phyloP scores from a whole-genome alignment of 2,113 vertebrate species.

The Conger conger region DNA sequence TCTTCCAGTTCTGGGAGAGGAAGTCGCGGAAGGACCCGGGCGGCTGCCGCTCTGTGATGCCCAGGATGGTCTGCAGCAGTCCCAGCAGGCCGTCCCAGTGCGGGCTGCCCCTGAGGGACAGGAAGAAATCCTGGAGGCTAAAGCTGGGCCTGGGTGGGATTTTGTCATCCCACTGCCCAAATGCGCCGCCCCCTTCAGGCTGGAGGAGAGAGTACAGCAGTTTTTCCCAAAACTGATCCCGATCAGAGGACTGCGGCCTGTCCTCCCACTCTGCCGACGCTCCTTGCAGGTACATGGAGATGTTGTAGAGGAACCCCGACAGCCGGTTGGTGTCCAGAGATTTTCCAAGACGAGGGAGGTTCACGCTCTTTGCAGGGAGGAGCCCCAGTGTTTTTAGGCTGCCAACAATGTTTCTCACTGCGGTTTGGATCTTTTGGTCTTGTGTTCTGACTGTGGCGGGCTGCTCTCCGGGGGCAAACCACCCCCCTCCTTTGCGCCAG shows the following conservation, averaged over 20 bases:
- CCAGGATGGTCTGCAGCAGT: constrained; percentile 73
- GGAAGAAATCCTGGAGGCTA: constrained; percentile 77
- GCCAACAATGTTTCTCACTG: constrained; percentile 65
- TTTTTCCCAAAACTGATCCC: constrained; percentile 71
- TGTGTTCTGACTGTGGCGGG: constrained; percentile 37
- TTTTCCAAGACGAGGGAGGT: constrained; percentile 58
- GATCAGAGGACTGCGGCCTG: constrained; percentile 39
- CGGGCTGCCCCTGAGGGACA: constrained; percentile 80
- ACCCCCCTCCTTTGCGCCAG: constrained; percentile 54
- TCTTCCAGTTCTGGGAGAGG: constrained; percentile 81
- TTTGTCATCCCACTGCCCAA: constrained; percentile 63
- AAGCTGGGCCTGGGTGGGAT: constrained; percentile 71
- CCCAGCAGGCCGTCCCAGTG: constrained; percentile 81
- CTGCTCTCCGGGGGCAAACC: constrained; percentile 43
- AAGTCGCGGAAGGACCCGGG: constrained; percentile 69
- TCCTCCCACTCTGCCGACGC: constrained; percentile 71
- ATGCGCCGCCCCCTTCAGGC: constrained; percentile 53
- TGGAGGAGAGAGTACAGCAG: constrained; percentile 69
- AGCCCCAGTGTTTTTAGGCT: constrained; percentile 66
- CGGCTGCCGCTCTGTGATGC: constrained; percentile 69
- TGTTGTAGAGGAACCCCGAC: constrained; percentile 81
- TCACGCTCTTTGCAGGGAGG: constrained; percentile 51
- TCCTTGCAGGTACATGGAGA: constrained; percentile 80
- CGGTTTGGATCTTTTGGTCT: constrained; percentile 53
- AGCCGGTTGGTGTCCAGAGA: constrained; percentile 66